A percentile compares a stretch with the other conserved stretches of the same genome.
These are phyloP conservation scores for Syncerus caffer DNA, from an alignment of 2,797 vertebrate genomes.

Conservation along the genomic window DNA sequence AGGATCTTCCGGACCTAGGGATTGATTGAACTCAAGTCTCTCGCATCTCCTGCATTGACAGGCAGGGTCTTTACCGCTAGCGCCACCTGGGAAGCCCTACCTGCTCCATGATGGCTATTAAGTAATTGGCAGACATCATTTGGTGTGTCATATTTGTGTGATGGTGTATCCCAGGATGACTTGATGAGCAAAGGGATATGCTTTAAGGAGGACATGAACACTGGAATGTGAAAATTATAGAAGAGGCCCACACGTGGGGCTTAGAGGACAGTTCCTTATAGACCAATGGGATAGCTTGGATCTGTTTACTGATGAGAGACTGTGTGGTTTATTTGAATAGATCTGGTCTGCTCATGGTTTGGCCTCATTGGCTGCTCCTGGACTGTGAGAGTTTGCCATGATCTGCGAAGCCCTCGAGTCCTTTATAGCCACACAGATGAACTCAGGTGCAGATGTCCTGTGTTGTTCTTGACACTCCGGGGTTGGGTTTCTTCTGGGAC, in stretches of 20 bases:
- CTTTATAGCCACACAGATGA: not conserved
- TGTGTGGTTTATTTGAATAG: not conserved
- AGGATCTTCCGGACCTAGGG: not conserved
- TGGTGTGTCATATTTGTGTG: not conserved
- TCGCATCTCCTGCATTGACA: not conserved
- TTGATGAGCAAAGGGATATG: not conserved
- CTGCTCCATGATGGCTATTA: not conserved
- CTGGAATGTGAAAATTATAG: not conserved
- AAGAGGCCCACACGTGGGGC: not conserved
- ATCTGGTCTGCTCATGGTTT: not conserved
- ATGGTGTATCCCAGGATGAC: not conserved
- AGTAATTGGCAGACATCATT: not conserved
- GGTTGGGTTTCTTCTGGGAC: not conserved
- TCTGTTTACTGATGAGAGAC: not conserved
- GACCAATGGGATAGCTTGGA: not conserved
- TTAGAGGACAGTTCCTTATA: not conserved
- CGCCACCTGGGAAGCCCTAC: not conserved
- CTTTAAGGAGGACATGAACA: not conserved
- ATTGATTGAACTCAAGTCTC: not conserved
- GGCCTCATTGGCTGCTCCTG: not conserved
- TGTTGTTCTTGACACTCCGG: fast-evolving
- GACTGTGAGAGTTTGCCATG: not conserved
- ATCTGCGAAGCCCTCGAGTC: fast-evolving
- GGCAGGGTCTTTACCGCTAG: not conserved
- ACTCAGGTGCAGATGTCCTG: not conserved